A percentile compares a stretch with the other conserved stretches of the same genome.
Conservation (phyloP, 1,140 invertebrate species). For the Scaptomyza pallida region DNA sequence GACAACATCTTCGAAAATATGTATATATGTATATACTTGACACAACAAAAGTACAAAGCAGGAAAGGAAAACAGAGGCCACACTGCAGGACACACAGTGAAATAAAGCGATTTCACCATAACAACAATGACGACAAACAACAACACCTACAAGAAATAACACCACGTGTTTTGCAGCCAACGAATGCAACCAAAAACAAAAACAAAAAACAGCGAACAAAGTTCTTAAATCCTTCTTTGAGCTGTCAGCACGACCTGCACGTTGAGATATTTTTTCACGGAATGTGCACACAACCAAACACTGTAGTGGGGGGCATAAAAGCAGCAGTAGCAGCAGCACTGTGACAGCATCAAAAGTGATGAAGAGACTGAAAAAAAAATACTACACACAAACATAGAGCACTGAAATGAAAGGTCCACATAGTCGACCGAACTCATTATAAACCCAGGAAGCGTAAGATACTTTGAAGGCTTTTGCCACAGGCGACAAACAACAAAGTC, state of each 20-base stretch:
- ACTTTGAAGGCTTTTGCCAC: conserved; percentile 63
- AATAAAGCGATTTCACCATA: conserved; percentile 13
- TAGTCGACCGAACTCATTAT: conserved; percentile 67
- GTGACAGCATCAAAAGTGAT: conserved; percentile 42
- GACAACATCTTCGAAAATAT: too few species aligned
- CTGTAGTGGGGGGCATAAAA: not conserved
- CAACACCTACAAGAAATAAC: conserved; percentile 45
- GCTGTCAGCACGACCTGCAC: conserved; percentile 60
- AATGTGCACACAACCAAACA: conserved; percentile 37
- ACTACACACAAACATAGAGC: conserved; percentile 5
- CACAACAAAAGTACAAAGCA: conserved; percentile 1
- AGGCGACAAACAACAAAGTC: conserved; percentile 60
- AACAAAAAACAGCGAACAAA: conserved; percentile 24
- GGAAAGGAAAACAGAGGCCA: conserved; percentile 1
- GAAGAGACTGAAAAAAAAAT: conserved; percentile 21
- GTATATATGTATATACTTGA: too few species aligned
- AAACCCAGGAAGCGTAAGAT: conserved; percentile 61
- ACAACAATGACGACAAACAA: conserved; percentile 37
- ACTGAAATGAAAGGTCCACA: conserved; percentile 39
- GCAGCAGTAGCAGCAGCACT: not conserved
- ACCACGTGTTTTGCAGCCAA: conserved; percentile 45
- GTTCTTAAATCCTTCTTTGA: conserved; percentile 63
- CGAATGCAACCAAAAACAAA: not conserved
- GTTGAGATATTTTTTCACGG: conserved; percentile 62
- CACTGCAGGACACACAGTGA: not conserved